A percentile compares a stretch with the other conserved stretches of the same genome.
These are phyloP conservation scores for Hydrocynus forskahlii DNA, from an alignment of 2,797 vertebrate species.

Conservation along the genomic window DNA sequence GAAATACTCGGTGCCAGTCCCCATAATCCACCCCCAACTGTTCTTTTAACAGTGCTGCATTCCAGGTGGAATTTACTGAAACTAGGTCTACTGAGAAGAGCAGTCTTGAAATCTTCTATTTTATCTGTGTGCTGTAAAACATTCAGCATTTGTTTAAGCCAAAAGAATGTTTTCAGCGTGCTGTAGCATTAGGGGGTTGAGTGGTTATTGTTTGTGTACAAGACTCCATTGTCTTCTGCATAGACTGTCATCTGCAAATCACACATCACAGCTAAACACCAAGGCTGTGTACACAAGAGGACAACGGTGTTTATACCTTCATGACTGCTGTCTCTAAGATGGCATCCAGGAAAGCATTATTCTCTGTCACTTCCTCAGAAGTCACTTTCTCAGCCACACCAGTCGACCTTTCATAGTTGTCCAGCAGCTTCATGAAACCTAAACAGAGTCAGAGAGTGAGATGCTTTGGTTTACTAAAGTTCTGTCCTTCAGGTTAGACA, in stretches of 20 bases:
- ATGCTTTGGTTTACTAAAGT: background rate
- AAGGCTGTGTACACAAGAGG: background rate
- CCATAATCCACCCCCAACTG: no score
- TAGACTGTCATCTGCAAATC: background rate
- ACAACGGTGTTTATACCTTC: constrained; percentile 70
- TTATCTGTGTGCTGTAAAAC: constrained; percentile 10
- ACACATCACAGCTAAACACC: background rate
- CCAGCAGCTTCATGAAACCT: constrained; percentile 84
- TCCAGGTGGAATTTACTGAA: constrained; percentile 38
- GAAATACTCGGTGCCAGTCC: no score
- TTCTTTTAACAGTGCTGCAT: background rate
- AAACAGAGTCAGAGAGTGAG: background rate
- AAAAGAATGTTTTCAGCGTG: background rate
- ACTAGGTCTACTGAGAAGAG: background rate
- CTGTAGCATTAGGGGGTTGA: background rate
- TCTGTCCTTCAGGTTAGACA: background rate
- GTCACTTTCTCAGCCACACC: constrained; percentile 82
- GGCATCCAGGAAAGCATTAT: constrained; percentile 82
- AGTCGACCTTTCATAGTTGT: constrained; percentile 86
- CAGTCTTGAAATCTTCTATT: constrained; percentile 5
- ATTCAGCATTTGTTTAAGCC: background rate
- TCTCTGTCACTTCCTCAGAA: constrained; percentile 80
- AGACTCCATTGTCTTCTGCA: background rate
- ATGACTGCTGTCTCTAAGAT: constrained; percentile 83
- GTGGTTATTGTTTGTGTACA: background rate